These are phyloP conservation scores for Conomelus anceps DNA, from an alignment of 2,888 invertebrate species.

Conservation along the genomic window DNA sequence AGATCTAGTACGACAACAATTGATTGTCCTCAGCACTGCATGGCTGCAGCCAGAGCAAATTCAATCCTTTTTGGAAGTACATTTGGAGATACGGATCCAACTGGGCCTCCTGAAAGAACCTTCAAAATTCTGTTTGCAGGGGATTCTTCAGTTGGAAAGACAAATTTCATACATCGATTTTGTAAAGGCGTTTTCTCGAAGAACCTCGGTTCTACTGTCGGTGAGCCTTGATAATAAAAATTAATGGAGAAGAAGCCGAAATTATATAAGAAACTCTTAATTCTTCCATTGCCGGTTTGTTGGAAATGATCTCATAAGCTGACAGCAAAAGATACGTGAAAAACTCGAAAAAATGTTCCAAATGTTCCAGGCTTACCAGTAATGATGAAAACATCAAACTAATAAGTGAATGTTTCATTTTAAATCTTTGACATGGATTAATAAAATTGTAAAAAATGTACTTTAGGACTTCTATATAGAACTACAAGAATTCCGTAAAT, in stretches of 20 bases:
- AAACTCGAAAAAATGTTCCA: no score
- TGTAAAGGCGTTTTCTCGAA: conserved; percentile 50
- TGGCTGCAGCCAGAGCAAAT: not conserved
- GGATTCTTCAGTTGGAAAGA: conserved; percentile 56
- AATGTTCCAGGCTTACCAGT: no score
- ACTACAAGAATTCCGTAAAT: no score
- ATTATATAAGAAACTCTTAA: not conserved
- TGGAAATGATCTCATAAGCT: no score
- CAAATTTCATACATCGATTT: conserved; percentile 52
- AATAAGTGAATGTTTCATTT: no score
- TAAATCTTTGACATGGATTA: no score
- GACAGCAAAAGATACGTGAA: no score
- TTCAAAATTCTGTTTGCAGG: conserved; percentile 56
- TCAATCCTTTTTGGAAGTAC: not conserved
- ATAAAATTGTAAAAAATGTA: no score
- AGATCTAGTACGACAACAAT: conserved; percentile 5
- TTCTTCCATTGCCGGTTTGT: no score
- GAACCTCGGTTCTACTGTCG: conserved; percentile 51
- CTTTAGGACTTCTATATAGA: no score
- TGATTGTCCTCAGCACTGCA: conserved; percentile 1
- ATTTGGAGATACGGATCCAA: conserved; percentile 31
- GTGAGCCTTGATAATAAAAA: conserved; percentile 38
- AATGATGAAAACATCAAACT: no score
- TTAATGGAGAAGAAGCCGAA: no score
- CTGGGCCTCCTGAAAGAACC: conserved; percentile 48